Evolutionary conservation across 92 coral and sea anemone genomes (phyloP).

Genomic region (Paramuricea clavata): DNA sequence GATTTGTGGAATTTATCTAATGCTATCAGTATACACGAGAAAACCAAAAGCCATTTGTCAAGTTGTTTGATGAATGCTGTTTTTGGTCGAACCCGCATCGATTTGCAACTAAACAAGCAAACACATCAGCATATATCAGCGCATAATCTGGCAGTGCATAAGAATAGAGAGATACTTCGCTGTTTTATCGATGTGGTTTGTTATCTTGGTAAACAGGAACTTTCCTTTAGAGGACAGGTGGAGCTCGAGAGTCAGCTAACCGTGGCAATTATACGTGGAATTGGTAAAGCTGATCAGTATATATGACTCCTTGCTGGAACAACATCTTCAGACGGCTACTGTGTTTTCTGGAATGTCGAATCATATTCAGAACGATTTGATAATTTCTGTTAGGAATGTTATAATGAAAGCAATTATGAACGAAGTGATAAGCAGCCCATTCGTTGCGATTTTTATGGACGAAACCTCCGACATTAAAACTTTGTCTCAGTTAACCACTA

Average conservation of each 20-base stretch:
- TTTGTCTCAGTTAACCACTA: conserved; percentile 3
- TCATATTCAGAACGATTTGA: conserved; percentile 16
- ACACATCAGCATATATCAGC: too few species aligned
- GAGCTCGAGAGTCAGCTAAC: conserved; percentile 2
- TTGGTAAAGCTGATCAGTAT: background rate
- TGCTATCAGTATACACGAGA: conserved; percentile 10
- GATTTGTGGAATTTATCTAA: background rate
- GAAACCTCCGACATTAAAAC: too few species aligned
- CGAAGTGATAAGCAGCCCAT: background rate
- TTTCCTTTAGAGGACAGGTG: conserved; percentile 11
- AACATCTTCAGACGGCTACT: conserved; percentile 25
- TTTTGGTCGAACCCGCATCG: conserved; percentile 1
- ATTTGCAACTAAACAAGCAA: background rate
- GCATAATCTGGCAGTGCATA: too few species aligned
- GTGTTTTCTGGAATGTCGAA: background rate
- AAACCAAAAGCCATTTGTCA: too few species aligned
- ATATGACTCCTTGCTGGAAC: conserved; percentile 6
- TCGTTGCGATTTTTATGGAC: conserved; percentile 4
- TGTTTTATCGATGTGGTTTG: conserved; percentile 5
- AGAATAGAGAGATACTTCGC: background rate
- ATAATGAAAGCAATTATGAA: background rate
- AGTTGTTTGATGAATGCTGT: background rate
- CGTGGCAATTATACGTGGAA: background rate
- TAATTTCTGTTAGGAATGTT: background rate
- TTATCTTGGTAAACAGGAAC: too few species aligned